Percentiles rank a stretch among this genome's conserved stretches.
Conservation (phyloP, 1,140 invertebrate genomes). For the Zophobas atratus region DNA sequence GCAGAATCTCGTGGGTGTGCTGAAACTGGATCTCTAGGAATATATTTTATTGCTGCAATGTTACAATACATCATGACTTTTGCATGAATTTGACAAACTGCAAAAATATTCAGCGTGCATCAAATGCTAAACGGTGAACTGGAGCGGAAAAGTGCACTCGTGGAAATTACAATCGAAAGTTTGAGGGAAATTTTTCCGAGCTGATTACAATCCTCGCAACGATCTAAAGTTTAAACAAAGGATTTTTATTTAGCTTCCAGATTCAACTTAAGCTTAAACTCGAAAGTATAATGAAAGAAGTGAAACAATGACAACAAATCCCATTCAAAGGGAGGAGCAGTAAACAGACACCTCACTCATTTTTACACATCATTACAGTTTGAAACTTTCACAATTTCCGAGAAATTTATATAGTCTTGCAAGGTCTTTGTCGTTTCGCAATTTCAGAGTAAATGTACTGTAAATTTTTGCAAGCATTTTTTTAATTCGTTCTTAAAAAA, state of each 20-base stretch:
- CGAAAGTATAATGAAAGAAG: conserved; percentile 43
- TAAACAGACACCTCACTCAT: conserved; percentile 62
- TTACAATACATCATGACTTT: neutral
- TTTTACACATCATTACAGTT: conserved; percentile 64
- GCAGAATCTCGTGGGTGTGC: conserved; percentile 46
- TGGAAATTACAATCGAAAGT: conserved; percentile 35
- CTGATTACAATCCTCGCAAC: conserved; percentile 39
- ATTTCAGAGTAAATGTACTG: conserved; percentile 61
- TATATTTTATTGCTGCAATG: conserved; percentile 38
- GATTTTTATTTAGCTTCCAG: conserved; percentile 39
- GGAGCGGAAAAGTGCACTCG: conserved; percentile 19
- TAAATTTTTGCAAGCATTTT: conserved; percentile 55
- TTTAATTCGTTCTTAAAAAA: conserved; percentile 43
- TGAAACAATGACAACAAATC: conserved; percentile 43
- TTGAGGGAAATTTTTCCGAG: conserved; percentile 23
- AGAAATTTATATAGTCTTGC: conserved; percentile 58
- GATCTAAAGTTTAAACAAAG: conserved; percentile 35
- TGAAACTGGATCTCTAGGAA: conserved; percentile 23
- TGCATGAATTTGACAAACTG: conserved; percentile 31
- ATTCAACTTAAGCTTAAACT: conserved; percentile 36
- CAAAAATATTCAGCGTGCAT: conserved; percentile 10
- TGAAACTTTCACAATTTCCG: conserved; percentile 61
- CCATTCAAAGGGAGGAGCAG: conserved; percentile 47
- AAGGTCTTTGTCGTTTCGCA: conserved; percentile 57
- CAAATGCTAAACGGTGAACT: conserved; percentile 7